phyloP scores from a whole-genome alignment of 2,888 invertebrate species.

The Latheticus oryzae region DNA sequence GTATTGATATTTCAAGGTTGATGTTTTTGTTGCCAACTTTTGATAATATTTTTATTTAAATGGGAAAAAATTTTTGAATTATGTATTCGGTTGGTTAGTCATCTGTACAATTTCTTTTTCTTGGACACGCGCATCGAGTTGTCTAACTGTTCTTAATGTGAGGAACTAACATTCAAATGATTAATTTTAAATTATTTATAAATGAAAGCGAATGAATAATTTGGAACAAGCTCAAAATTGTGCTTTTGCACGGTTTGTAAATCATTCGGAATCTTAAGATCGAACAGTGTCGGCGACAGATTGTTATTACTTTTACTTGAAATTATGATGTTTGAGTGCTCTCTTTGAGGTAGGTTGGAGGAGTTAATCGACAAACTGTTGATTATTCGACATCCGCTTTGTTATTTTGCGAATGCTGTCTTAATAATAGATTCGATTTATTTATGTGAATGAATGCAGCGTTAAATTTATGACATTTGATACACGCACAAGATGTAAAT shows the following conservation, averaged over 20 bases:
- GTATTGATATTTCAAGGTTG: too few relatives aligned
- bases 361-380: too few relatives aligned
- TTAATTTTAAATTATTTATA: constrained; percentile 10
- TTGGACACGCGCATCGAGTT: constrained; percentile 2
- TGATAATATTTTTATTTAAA: too few relatives aligned
- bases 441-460: constrained; percentile 34
- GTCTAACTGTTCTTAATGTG: constrained; percentile 7
- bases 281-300: constrained; percentile 1
- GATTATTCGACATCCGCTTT: constrained; percentile 23
- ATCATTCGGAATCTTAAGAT: not conserved
- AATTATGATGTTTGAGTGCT: constrained; percentile 25
- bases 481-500: constrained; percentile 17
- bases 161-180: not conserved
- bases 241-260: constrained; percentile 4
- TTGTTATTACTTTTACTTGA: constrained; percentile 8
- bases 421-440: constrained; percentile 30
- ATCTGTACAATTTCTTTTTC: too few relatives aligned
- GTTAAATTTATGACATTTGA: constrained; percentile 16
- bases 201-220: not conserved
- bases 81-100: too few relatives aligned
- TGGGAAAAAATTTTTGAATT: too few relatives aligned
- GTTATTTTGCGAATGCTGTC: constrained; percentile 21
- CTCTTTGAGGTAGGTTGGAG: constrained; percentile 27
- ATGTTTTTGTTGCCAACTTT: too few relatives aligned
- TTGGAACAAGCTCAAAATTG: constrained; percentile 7